Evolutionary conservation across 2,113 vertebrate species (phyloP).

Genomic region (Hyla sarda): DNA sequence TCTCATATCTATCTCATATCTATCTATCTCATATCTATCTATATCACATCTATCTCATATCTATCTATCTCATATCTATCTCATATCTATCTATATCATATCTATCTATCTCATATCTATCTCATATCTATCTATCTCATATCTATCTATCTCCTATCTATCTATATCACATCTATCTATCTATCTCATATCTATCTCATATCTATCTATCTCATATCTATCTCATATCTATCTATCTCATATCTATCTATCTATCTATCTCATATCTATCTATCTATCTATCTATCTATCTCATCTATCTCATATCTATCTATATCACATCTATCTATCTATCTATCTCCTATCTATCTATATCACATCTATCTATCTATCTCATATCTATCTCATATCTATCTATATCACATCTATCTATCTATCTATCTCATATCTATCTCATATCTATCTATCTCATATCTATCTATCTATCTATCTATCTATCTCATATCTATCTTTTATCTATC

Average conservation of each 20-base stretch:
- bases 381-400: background rate
- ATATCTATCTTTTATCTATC: too few species aligned
- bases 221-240: background rate
- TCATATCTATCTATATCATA: background rate
- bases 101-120: background rate
- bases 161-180: slow-evolving; percentile 3
- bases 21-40: background rate
- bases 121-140: background rate
- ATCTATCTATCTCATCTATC: background rate
- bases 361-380: background rate
- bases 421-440: too few species aligned
- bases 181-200: too few species aligned
- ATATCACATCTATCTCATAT: background rate
- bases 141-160: background rate
- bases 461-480: background rate
- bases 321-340: background rate
- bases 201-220: background rate
- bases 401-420: background rate
- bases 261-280: background rate
- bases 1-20: background rate
- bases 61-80: slow-evolving; percentile 1
- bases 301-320: background rate
- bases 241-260: background rate
- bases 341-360: background rate
- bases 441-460: background rate